Conservation (phyloP, 2,113 vertebrate genomes). For the Odocoileus hemionus region DNA sequence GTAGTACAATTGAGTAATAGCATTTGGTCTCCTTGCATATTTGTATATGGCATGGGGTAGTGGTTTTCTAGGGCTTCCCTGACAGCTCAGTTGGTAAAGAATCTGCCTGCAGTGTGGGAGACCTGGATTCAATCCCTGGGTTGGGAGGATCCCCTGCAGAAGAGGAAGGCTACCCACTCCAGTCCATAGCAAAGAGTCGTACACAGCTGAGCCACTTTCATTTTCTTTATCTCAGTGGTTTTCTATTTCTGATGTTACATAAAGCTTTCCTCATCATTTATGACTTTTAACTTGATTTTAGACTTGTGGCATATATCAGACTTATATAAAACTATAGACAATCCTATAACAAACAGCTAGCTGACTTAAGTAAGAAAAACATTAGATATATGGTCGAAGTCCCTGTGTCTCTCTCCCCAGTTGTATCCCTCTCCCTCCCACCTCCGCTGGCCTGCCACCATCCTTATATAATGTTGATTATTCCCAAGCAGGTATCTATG, state of each 20-base stretch:
- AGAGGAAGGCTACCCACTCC: background rate
- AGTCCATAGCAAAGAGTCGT: background rate
- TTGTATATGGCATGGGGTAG: background rate
- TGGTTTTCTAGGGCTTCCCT: background rate
- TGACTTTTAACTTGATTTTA: background rate
- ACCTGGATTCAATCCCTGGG: background rate
- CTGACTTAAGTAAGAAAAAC: background rate
- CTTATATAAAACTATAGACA: background rate
- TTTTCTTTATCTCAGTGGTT: background rate
- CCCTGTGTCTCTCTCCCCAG: background rate
- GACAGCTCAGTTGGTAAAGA: background rate
- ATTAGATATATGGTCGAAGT: background rate
- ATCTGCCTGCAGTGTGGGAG: background rate
- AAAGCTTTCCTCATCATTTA: background rate
- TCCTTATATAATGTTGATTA: background rate
- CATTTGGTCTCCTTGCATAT: background rate
- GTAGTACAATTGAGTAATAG: background rate
- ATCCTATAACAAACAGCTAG: background rate
- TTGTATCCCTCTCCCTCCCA: background rate
- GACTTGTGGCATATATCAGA: background rate
- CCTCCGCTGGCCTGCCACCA: background rate
- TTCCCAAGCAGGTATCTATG: background rate
- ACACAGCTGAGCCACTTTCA: background rate
- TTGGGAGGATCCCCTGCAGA: background rate
- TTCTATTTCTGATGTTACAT: background rate